Percentiles rank a stretch among this genome's conserved stretches.
These are phyloP conservation scores for Gila orcuttii DNA, from an alignment of 2,113 vertebrate species.

Conservation along the genomic window DNA sequence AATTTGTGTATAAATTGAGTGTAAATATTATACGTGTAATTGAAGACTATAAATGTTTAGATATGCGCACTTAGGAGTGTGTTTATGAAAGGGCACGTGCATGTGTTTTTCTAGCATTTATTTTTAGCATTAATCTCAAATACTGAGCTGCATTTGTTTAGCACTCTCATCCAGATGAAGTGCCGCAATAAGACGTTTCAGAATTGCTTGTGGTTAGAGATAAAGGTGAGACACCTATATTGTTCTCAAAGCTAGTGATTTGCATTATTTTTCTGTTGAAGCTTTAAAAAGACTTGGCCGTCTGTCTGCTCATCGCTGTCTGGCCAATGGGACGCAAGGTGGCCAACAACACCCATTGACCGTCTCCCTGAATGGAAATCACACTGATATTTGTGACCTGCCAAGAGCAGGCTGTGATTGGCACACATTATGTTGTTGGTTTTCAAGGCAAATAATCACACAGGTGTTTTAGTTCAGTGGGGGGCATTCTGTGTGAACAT, in stretches of 20 bases:
- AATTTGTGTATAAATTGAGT: neutral
- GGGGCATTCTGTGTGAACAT: neutral
- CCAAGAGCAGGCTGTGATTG: neutral
- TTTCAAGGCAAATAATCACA: neutral
- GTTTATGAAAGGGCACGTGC: neutral
- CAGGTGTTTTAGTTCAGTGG: neutral
- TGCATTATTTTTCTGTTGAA: neutral
- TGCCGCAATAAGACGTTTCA: neutral
- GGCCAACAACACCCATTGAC: conserved; percentile 60
- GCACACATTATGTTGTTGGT: neutral
- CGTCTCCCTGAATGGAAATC: conserved; percentile 34
- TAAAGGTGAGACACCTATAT: neutral
- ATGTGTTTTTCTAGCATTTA: neutral
- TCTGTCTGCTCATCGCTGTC: conserved; percentile 33
- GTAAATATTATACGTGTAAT: conserved; percentile 15
- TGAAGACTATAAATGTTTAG: neutral
- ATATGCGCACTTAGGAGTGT: neutral
- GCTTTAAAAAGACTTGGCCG: conserved; percentile 41
- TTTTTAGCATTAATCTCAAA: neutral
- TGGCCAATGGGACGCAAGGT: conserved; percentile 56
- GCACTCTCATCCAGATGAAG: neutral
- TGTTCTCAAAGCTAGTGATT: neutral
- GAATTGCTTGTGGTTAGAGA: neutral
- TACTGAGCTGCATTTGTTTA: neutral
- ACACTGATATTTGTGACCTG: conserved; percentile 1